These are phyloP conservation scores for Ichneumoninae sp. DNA, from an alignment of 2,888 invertebrate species.

Conservation along the genomic window DNA sequence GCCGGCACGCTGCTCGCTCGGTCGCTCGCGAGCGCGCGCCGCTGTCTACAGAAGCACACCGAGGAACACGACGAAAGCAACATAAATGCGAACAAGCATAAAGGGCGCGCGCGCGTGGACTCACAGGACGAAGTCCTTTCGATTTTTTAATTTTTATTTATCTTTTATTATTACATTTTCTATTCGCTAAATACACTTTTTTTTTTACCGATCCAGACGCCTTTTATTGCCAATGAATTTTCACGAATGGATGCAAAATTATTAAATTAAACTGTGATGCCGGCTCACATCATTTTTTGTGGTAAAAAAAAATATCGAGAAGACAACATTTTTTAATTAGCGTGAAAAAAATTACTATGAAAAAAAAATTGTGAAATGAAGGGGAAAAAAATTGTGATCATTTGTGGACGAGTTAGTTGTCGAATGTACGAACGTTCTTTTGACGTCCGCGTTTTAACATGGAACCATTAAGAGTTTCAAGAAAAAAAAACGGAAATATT, in stretches of 20 bases:
- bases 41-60: constrained; percentile 13
- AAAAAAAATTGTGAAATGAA: no score
- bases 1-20: constrained; percentile 73
- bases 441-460: no score
- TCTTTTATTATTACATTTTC: neutral
- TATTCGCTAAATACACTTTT: neutral
- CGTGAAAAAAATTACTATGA: no score
- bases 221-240: neutral
- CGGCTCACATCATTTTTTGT: no score
- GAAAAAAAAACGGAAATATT: no score
- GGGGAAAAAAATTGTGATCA: no score
- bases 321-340: no score
- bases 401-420: no score
- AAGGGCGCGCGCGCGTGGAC: constrained; percentile 19
- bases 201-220: neutral
- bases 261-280: no score
- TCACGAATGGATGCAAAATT: neutral
- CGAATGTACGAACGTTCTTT: no score
- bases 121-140: neutral
- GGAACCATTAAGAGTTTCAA: no score
- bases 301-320: no score
- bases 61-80: constrained; percentile 36
- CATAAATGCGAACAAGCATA: constrained; percentile 31
- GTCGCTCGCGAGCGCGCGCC: constrained; percentile 46
- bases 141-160: neutral